Base-by-base conservation (phyloP, 2,888 invertebrate species). In the Blastobasis adustella region DNA sequence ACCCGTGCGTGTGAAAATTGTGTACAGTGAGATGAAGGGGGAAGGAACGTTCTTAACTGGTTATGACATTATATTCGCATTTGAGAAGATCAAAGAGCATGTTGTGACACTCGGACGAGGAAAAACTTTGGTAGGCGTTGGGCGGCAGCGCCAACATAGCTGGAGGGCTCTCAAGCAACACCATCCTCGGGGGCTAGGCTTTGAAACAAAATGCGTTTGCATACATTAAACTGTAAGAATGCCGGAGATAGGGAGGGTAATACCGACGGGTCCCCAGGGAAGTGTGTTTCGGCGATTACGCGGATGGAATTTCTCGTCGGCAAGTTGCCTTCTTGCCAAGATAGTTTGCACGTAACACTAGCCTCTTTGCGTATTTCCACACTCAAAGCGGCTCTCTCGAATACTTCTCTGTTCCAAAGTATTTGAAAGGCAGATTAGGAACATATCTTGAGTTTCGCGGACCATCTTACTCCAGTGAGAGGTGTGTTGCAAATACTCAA, bases 201-300 rank as follows among this genome's bases (percentile, higher is more conserved):
- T 87, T 85, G 87, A 85, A 87, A 88, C 87, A 88, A 88, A 88
- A 87, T 88, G 87, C 87, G 87, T 88, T 88, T 88, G 87, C 88
- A 88, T 88, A 88, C 82, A 87, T 88, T 87, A 87, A 88, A 87
- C 79, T 84, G 76, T 85, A 85, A 86, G 88, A 87, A 87, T 87
- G 87, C 86, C 72, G 73, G 67, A 86, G 85, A 87, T 84, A 84
- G 81, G 78, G 82, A 76, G 80, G 76, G 82, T 78, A 77, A 74
- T 76, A 67, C 74, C 67, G 64, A 57, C 71, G 71, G 74, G 73
- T 78, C 83, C 71, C 80, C 58, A 50, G 76, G 79, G 86, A 72
- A 75, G 73, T 71, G 76, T 86, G 85, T 87, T 87, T 86, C 73
- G 85, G 80, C 86, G 85, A 88, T 88, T 87, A 87, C 87, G 84